These are phyloP conservation scores for Phyto melanocephala DNA, from an alignment of 2,888 invertebrate genomes.

Conservation along the genomic window DNA sequence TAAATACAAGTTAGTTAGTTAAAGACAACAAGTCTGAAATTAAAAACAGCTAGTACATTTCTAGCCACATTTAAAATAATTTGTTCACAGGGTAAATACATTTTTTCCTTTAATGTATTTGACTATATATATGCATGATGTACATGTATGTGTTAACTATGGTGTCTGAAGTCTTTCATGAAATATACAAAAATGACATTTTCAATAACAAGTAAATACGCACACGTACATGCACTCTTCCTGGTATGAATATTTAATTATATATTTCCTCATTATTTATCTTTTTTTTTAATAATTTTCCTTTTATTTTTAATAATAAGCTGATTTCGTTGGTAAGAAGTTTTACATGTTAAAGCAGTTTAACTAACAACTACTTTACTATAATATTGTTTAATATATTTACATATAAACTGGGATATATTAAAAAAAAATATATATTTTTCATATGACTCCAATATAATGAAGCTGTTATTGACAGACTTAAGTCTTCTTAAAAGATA, in stretches of 20 bases:
- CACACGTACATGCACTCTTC: not conserved
- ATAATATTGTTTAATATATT: not conserved
- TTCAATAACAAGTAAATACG: not conserved
- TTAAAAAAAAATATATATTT: not conserved
- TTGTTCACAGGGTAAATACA: too few species aligned
- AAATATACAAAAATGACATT: not conserved
- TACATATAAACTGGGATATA: not conserved
- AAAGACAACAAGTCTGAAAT: too few species aligned
- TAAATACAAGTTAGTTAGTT: too few species aligned
- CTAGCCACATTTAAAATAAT: too few species aligned
- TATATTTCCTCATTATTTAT: too few species aligned
- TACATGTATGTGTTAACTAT: too few species aligned
- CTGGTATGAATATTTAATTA: not conserved
- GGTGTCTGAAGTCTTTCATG: not conserved
- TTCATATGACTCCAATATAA: not conserved
- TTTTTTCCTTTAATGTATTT: too few species aligned
- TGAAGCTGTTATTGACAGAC: not conserved
- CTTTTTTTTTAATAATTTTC: not conserved
- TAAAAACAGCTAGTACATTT: too few species aligned
- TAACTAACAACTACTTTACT: conserved; percentile 5
- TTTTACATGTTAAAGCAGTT: not conserved
- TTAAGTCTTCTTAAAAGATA: too few species aligned
- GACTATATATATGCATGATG: too few species aligned
- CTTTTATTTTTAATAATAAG: not conserved
- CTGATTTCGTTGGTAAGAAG: not conserved